These are phyloP conservation scores for Tenebrosternarchus preto DNA, from an alignment of 2,113 vertebrate species.

Conservation along the genomic window DNA sequence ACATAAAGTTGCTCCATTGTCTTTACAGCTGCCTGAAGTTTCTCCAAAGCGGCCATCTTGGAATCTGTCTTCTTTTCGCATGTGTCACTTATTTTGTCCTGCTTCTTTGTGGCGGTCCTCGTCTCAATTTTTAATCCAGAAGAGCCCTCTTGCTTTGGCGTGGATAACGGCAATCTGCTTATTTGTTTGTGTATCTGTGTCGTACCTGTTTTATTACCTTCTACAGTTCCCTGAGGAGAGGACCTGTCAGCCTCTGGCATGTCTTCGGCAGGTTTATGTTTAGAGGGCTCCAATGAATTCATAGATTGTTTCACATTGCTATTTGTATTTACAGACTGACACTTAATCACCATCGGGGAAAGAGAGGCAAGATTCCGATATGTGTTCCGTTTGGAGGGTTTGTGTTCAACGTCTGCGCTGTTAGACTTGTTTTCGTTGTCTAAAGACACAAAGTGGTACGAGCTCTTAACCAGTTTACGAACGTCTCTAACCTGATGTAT, in stretches of 20 bases:
- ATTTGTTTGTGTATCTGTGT: slow-evolving; percentile 72
- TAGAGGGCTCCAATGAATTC: slow-evolving; percentile 54
- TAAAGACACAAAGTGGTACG: slow-evolving; percentile 82
- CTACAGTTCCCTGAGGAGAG: slow-evolving; percentile 61
- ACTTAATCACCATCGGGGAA: slow-evolving; percentile 92
- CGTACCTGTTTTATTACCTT: slow-evolving; percentile 67
- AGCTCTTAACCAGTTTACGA: slow-evolving; percentile 90
- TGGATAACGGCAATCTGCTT: slow-evolving; percentile 70
- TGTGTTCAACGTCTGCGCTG: slow-evolving; percentile 75
- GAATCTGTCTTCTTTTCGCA: slow-evolving; percentile 73
- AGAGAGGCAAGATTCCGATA: slow-evolving; percentile 64
- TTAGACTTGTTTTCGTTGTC: slow-evolving; percentile 76
- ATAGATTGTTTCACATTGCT: slow-evolving; percentile 63
- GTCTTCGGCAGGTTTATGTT: slow-evolving; percentile 48
- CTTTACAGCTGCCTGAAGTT: slow-evolving; percentile 90
- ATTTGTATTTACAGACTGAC: slow-evolving; percentile 84
- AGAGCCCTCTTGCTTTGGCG: slow-evolving; percentile 68
- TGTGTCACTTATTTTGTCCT: slow-evolving; percentile 65
- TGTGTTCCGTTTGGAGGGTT: slow-evolving; percentile 69
- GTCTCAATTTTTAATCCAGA: slow-evolving; percentile 75
- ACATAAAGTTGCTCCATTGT: slow-evolving; percentile 96
- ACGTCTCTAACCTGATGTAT: slow-evolving; percentile 95
- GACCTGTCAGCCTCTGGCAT: slow-evolving; percentile 53
- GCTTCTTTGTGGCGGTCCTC: slow-evolving; percentile 68
- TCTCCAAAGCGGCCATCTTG: slow-evolving; percentile 81